Percentiles rank a stretch among this genome's conserved stretches.
phyloP scores from a whole-genome alignment of 1,140 invertebrate genomes.

The Drosophila teissieri region DNA sequence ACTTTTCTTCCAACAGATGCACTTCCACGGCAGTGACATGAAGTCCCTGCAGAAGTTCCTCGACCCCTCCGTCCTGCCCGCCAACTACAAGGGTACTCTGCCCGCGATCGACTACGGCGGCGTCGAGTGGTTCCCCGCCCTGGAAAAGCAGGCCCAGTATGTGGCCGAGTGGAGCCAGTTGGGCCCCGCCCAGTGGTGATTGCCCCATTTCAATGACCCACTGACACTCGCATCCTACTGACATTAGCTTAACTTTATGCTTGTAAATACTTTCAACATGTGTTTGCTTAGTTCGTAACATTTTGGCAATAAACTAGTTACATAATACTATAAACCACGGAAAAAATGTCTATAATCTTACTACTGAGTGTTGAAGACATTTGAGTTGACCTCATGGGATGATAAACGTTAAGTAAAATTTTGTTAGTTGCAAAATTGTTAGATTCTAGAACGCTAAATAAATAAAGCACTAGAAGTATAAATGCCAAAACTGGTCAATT shows the following conservation, averaged over 20 bases:
- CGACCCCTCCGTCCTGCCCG: constrained; percentile 88
- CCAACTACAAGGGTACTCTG: constrained; percentile 88
- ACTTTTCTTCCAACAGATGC: constrained; percentile 87
- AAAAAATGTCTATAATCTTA: background rate
- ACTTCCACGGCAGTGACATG: constrained; percentile 91
- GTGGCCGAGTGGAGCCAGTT: constrained; percentile 89
- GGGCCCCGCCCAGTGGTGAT: constrained; percentile 86
- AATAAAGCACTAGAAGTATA: no score
- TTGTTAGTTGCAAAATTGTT: no score
- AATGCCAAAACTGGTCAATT: no score
- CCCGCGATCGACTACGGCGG: constrained; percentile 91
- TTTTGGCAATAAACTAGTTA: constrained; percentile 71
- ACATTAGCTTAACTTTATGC: constrained; percentile 56
- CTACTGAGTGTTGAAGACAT: no score
- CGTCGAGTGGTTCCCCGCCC: constrained; percentile 89
- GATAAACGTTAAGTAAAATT: no score
- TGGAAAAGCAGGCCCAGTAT: constrained; percentile 87
- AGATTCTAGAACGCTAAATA: background rate
- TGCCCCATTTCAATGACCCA: constrained; percentile 11
- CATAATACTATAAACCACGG: constrained; percentile 51
- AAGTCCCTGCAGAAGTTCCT: constrained; percentile 91
- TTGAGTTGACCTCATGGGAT: background rate
- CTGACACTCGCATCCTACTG: constrained; percentile 12
- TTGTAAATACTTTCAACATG: constrained; percentile 65
- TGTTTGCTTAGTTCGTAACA: constrained; percentile 70